A percentile compares a stretch with the other conserved stretches of the same genome.
phyloP scores from a whole-genome alignment of 2,888 invertebrate genomes.

The Torymus texanus region DNA sequence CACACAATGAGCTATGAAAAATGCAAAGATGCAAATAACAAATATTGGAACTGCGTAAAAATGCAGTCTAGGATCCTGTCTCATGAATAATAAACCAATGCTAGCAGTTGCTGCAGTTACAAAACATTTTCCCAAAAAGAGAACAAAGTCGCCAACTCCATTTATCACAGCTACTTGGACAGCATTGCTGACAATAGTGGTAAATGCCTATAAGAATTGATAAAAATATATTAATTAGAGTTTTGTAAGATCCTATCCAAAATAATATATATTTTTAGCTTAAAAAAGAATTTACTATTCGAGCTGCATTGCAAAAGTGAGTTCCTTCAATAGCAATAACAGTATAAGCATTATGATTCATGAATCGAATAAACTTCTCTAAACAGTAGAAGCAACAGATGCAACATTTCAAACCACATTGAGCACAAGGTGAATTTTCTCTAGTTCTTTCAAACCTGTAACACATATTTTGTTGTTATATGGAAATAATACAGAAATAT shows the following conservation, averaged over 20 bases:
- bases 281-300: conserved; percentile 80
- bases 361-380: conserved; percentile 92
- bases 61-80: conserved; percentile 83
- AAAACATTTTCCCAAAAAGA: conserved; percentile 90
- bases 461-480: not conserved
- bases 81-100: conserved; percentile 85
- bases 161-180: conserved; percentile 94
- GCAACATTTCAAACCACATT: conserved; percentile 87
- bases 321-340: conserved; percentile 94
- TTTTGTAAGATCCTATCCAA: conserved; percentile 13
- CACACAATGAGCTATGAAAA: conserved; percentile 94
- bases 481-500: not conserved
- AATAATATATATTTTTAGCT: not conserved
- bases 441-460: conserved; percentile 81
- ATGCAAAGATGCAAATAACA: conserved; percentile 89
- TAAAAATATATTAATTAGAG: conserved; percentile 15
- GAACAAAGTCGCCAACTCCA: conserved; percentile 93
- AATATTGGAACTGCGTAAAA: conserved; percentile 92
- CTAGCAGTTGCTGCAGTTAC: conserved; percentile 90
- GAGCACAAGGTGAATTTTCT: conserved; percentile 85
- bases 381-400: conserved; percentile 93
- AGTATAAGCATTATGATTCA: conserved; percentile 97
- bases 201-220: conserved; percentile 84
- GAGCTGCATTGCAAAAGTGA: conserved; percentile 93
- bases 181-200: conserved; percentile 87